Base-by-base conservation (phyloP, 2,797 vertebrate species). In the Enteromius mattozi region DNA sequence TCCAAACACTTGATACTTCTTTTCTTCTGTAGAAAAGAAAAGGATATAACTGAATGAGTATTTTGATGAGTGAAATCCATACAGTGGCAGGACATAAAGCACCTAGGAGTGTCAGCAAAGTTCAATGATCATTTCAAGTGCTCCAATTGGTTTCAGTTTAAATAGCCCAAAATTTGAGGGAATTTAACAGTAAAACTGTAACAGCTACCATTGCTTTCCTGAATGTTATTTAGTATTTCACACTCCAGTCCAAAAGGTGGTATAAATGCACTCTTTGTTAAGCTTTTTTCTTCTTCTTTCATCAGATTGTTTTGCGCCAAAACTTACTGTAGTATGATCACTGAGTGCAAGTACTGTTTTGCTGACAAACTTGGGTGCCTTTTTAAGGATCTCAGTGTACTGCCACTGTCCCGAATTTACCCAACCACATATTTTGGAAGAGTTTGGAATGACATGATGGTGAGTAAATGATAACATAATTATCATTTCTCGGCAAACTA, bases 391-490 rank as follows among this genome's bases (percentile, higher is more conserved):
- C 49, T 37, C 19, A 14, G 49, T 56, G 30, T 40, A 77, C 51
- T 27, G 35, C 35, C 35, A 59, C 74, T 59, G 54, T 59, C n/a
- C n/a, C 9, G 3, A 24, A 40, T 56, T 59, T 77, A 59, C 13
- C 72, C 51, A 77, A 59, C 33, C 4, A 8, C 51, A 40, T 27
- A 40, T 59, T 49, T 21, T 49, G 71, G 27, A 74, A 51, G 7
- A 72, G 7, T 47, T 27, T 49, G 14, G 45, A 51, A 74, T 33
- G 24, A 71, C 4, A 71, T 71, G 27, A 33, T 30, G 17, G 16
- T 51, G 27, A 74, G 71, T 74, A 30, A 51, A 30, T 74, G 16
- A 33, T 74, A 51, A 51, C 45, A 74, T 51, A 51, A 51, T 33
- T 33, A 49, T 33, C 24, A 33, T 51, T 33, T 75, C 33, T 75